Base-by-base conservation (phyloP, 2,797 vertebrate species). In the Esox masquinongy region DNA sequence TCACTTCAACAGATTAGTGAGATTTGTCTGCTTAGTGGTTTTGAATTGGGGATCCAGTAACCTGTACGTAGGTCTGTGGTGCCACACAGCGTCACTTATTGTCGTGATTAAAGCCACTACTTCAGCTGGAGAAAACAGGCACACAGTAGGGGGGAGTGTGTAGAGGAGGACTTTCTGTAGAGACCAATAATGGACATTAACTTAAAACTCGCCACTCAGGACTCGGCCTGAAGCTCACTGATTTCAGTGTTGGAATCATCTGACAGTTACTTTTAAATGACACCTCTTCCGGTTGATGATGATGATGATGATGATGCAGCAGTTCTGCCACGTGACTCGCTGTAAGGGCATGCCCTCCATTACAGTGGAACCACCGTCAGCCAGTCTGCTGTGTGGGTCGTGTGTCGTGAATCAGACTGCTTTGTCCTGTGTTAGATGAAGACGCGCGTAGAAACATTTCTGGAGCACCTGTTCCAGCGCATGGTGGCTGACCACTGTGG, bases 391-490 rank as follows among this genome's bases (percentile, higher is more conserved):
- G 31, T 66, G 63, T 61, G 69, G 17, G 72, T 43, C 8, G 31
- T 0, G 36, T 36, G 26, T 26, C 70, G 64, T 72, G 36, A 43
- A 59, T 39, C 11, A 26, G 26, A 24, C 29, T 36, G 15, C 31
- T 49, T 14, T 68, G 39, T 59, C 85, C 34, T 81, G 77, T 59
- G 77, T 67, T 24, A 98, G 97, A 95, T 99, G 73, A 96, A 93
- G 86, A 80, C 88, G 74, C 94, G 96, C 15, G 93, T 94, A 6
- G 93, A 85, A 88, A 84, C 86, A 24, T 98, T 99, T 82, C 90
- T 97, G 85, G 89, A 94, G 77, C 94, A 92, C 86, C 91, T 96
- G 71, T 95, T 96, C 73, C 92, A 79, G 31, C 88, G 90, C n/a
- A 89, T 94, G 77, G 80, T 91, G 74, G 77, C 75, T 0, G 74